These are phyloP conservation scores for Python bivittatus DNA, from an alignment of 2,113 vertebrate species.

Conservation along the genomic window DNA sequence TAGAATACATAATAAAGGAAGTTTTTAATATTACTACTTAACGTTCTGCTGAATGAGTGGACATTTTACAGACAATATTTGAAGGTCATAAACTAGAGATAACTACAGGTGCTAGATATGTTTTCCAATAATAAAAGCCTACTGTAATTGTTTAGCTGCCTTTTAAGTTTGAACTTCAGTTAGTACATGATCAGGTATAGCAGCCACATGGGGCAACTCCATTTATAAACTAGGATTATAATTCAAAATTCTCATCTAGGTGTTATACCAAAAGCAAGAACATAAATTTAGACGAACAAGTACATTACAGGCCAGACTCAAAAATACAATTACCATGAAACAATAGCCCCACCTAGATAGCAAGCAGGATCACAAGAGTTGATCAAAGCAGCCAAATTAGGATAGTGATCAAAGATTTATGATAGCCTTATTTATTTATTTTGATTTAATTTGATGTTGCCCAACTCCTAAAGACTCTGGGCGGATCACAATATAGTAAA, in stretches of 20 bases:
- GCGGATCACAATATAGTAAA: too few relatives aligned
- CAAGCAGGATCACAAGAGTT: not conserved
- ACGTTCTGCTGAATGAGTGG: not conserved
- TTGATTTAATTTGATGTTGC: too few relatives aligned
- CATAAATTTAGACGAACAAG: not conserved
- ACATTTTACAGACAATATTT: not conserved
- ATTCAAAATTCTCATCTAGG: not conserved
- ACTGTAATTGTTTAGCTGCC: not conserved
- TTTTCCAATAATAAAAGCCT: not conserved
- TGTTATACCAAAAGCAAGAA: not conserved
- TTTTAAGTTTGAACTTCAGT: not conserved
- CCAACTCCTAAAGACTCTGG: too few relatives aligned
- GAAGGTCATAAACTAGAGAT: not conserved
- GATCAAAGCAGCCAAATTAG: not conserved
- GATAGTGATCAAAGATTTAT: not conserved
- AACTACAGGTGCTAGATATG: not conserved
- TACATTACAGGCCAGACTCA: not conserved
- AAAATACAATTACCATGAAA: not conserved
- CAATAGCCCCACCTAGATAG: not conserved
- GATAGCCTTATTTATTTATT: not conserved
- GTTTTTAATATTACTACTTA: not conserved
- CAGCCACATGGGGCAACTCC: not conserved
- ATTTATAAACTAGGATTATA: not conserved
- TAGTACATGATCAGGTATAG: not conserved
- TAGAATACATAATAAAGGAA: not conserved